Evolutionary conservation across 2,888 invertebrate species (phyloP), one percentile per base, ranked within the genome.

Genomic region (Lysandra coridon): DNA sequence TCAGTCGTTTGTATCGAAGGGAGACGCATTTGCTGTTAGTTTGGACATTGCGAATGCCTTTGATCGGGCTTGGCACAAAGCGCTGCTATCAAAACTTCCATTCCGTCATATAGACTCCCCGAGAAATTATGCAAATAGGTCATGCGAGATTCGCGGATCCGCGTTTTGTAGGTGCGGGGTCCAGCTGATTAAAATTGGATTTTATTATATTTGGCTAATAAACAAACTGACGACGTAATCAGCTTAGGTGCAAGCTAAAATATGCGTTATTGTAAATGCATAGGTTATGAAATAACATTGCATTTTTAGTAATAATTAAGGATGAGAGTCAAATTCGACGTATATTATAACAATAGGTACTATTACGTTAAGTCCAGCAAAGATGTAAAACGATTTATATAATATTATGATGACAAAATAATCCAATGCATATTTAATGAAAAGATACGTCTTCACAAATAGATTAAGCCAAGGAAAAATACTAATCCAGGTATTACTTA

Each of bases 381-480:
- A 69, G 6, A 33, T 69, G 69, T 69, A 69, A 69, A 69, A 33
- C 14, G 69, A 69, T 69, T 37, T 37, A 69, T 14, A 37, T 33
- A 44, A 0, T 40, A 69, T 33, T 69, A 33, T 14, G 14, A 69
- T 69, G 10, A 14, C 33, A 69, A 33, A 14, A 33, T 37, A 69
- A 37, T 69, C 69, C 33, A 33, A 37, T 14, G 7, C 33, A 33
- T 37, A 69, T 37, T 37, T 37, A 33, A 69, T 37, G 33, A 4
- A 33, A 14, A 2, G 12, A 2, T 33, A 69, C 12, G 69, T 69
- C 33, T 33, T 33, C 14, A 37, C 33, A 69, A 37, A 33, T 5
- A 69, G 69, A 69, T 69, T 33, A 37, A 17, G 4, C 17, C 64
- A 69, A 69, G 69, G 69, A 69, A 33, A 69, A 69, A 37, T 64